Base-by-base conservation (phyloP, 1,140 invertebrate genomes). In the Holcopasites calliopsidis region DNA sequence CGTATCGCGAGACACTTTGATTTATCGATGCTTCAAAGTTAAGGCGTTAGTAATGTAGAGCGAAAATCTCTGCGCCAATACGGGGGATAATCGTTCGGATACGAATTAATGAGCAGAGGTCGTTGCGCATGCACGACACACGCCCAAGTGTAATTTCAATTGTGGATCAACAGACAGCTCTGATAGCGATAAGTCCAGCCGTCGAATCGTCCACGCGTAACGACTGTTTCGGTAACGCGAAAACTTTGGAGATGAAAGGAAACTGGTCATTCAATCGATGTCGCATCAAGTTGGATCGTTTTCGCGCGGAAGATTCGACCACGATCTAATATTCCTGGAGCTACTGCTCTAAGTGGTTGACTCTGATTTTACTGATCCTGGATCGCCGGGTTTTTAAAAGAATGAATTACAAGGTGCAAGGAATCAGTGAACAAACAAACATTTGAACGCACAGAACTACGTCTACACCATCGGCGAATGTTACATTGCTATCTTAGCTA, bases 81-180 rank as follows among this genome's bases (percentile, higher is more conserved):
- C 80, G 80, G 79, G n/a, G n/a, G 80, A 80, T 57, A 66, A 77
- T 77, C 81, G 81, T 72, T 68, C 33, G 23, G 60, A 76, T 55
- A 70, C 35, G 57, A 75, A 55, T 83, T 79, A 83, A 52, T 83
- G 78, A 58, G 40, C 69, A 83, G 60, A 76, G 72, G 72, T 80
- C 42, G 64, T 84, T 80, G 76, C 82, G 35, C 82, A 84, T 84
- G 82, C 82, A 84, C 77, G 42, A 44, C 66, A 60, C 65, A 54
- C 47, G 26, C 64, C 47, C 57, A 65, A 23, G 62, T 42, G 68
- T 40, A 69, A 16, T 40, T 49, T 40, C 69, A 52, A 52, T 69
- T 50, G 68, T 28, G 49, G 73, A 42, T 58, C 44, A 54, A 66
- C 62, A 50, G 77, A 60, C 55, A 81, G 57, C 47, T 38, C 31